These are phyloP conservation scores for Coccyzus lansbergi DNA, from an alignment of 2,797 vertebrate species.

Conservation along the genomic window DNA sequence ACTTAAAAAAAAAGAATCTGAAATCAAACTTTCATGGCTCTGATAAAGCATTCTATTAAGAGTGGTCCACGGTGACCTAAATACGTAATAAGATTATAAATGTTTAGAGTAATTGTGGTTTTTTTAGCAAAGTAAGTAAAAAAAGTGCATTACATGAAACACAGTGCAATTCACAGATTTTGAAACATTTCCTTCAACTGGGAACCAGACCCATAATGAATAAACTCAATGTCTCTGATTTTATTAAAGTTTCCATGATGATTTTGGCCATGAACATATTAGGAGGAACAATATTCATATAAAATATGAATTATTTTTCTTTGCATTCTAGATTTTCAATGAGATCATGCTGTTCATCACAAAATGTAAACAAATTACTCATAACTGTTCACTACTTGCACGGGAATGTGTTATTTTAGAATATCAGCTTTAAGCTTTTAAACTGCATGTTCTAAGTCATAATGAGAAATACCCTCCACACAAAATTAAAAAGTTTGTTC, in stretches of 20 bases:
- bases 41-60: not conserved
- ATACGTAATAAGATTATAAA: not conserved
- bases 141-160: not conserved
- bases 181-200: not conserved
- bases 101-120: not conserved
- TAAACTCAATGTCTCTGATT: not conserved
- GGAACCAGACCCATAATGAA: not conserved
- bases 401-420: not conserved
- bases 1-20: not conserved
- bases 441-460: not conserved
- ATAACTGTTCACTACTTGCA: not conserved
- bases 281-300: not conserved
- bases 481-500: not conserved
- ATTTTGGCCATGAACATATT: not conserved
- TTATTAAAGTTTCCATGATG: not conserved
- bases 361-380: not conserved
- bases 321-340: not conserved
- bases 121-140: not conserved
- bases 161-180: not conserved
- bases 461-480: not conserved
- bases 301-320: not conserved
- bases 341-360: not conserved
- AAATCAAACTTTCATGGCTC: not conserved
- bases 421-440: not conserved
- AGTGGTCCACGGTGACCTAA: not conserved